Evolutionary conservation across 2,797 vertebrate species (phyloP).

Genomic region (Falco rusticolus): DNA sequence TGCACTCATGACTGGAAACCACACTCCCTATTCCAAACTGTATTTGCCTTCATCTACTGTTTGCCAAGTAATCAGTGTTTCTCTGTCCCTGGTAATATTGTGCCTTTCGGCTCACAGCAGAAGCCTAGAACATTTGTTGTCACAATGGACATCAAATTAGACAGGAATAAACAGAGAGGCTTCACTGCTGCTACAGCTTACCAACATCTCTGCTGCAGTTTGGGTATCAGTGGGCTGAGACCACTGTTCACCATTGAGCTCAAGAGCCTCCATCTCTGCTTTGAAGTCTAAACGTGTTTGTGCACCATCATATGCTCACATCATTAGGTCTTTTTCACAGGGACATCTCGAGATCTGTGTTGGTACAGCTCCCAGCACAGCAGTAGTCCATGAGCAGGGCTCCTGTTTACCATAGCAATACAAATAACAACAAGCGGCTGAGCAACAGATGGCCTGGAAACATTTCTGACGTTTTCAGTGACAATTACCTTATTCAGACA

Average conservation of each 20-base stretch:
- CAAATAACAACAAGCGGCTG: neutral
- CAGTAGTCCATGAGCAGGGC: neutral
- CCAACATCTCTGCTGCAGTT: neutral
- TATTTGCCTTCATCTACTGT: neutral
- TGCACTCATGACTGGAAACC: no score
- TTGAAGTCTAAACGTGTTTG: neutral
- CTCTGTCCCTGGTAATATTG: neutral
- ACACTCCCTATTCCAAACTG: no score
- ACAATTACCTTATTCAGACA: neutral
- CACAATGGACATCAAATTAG: neutral
- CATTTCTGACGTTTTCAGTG: neutral
- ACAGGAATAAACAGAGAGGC: neutral
- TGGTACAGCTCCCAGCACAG: neutral
- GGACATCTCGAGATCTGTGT: neutral
- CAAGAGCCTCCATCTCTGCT: neutral
- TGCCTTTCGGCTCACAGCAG: neutral
- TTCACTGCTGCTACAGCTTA: neutral
- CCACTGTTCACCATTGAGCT: neutral
- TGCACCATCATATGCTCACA: neutral
- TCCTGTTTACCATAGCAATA: neutral
- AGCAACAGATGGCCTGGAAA: constrained; percentile 24
- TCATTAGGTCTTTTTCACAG: neutral
- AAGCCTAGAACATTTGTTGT: neutral
- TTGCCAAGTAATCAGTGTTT: neutral
- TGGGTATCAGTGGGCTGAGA: neutral